Evolutionary conservation across 2,113 vertebrate species (phyloP), one percentile per base, ranked within the genome.

Genomic region (Gadus macrocephalus): DNA sequence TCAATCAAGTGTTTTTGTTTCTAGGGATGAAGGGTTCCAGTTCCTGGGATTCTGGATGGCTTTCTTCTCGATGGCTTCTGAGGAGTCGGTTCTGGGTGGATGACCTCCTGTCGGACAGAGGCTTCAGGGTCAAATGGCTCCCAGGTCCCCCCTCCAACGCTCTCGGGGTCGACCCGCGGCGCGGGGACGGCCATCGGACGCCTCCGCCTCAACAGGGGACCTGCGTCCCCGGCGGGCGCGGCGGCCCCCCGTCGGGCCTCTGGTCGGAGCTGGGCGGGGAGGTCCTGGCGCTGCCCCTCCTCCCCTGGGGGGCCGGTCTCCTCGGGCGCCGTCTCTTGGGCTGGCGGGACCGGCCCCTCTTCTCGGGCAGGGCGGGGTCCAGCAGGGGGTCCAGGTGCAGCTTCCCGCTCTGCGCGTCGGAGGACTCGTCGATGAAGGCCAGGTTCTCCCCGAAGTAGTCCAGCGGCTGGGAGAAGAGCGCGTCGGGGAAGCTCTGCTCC

Each of bases 371-470:
- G 1, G 76, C 77, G 1, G 69, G 49, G 66, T 90, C 85, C 66
- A 88, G 28, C 6, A 87, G 80, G 15, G 89, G 83, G 72, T 91
- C 90, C 53, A 85, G 53, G 68, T 88, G 89, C 17, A 93, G 68
- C 78, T 87, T 92, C 42, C 76, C 91, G 11, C 95, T 96, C 82
- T 93, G 91, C 12, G 93, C 87, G 67, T 95, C 95, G 0, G 94
- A 96, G 2, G 94, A 95, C 86, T 95, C 95, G 0, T 96, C 95
- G 12, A 96, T 96, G 76, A 92, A 96, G 0, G 94, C 94, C 27
- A 96, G 87, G 66, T 96, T 95, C 86, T 95, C 94, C n/a, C 93
- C 93, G 72, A 93, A 90, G 84, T 93, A 95, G 77, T 95, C 95
- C 76, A 96, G 79, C 56, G 92, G 92, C 2, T 92, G 92, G 65